Percentiles rank a stretch among this genome's conserved stretches.
Conservation (phyloP, 2,888 invertebrate genomes). For the Amblyjoppa fuscipennis region DNA sequence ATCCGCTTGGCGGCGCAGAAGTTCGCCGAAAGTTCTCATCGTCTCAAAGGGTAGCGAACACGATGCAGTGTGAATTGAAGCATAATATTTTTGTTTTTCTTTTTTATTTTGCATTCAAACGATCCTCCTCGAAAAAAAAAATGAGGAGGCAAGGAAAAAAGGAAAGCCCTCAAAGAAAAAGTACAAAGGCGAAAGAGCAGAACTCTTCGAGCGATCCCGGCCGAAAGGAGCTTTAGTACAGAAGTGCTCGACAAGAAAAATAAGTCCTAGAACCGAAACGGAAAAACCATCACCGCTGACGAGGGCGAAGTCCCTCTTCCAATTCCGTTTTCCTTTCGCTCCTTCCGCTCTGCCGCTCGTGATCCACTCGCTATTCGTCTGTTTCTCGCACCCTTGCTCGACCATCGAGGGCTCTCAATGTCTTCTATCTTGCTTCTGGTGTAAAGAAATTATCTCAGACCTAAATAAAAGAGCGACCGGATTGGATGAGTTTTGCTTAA, state of each 20-base stretch:
- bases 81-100: neutral
- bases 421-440: neutral
- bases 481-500: neutral
- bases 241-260: constrained; percentile 18
- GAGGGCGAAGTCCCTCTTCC: constrained; percentile 2
- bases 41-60: neutral
- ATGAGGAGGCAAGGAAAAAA: neutral
- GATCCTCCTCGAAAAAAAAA: neutral
- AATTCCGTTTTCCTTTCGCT: constrained; percentile 9
- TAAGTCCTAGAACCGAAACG: constrained; percentile 31
- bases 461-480: neutral
- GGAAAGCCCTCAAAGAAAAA: neutral
- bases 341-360: constrained; percentile 8
- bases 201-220: constrained; percentile 16
- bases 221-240: neutral
- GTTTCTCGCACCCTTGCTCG: constrained; percentile 1
- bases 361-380: neutral
- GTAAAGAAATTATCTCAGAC: neutral
- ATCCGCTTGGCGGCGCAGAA: constrained; percentile 28
- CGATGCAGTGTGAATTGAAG: neutral
- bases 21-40: neutral
- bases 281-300: constrained; percentile 37
- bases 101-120: neutral
- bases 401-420: neutral
- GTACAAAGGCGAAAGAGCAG: neutral